A percentile compares a stretch with the other conserved stretches of the same genome.
Conservation (phyloP, 2,113 vertebrate genomes). For the Corythornis cristatus region DNA sequence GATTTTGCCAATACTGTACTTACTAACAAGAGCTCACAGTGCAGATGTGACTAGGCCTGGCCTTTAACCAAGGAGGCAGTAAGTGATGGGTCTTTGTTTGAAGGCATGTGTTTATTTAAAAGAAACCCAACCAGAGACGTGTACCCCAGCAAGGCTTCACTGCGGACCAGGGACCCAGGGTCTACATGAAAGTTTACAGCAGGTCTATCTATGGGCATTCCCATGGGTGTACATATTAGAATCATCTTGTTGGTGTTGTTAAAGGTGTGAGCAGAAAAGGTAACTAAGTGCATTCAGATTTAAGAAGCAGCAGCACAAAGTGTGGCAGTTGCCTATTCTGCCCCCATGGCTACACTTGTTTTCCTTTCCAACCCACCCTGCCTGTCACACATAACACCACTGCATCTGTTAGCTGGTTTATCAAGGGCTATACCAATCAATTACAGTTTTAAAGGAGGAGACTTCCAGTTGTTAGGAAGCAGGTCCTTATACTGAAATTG, state of each 20-base stretch:
- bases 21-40: background rate
- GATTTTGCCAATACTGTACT: background rate
- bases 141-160: background rate
- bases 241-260: slow-evolving; percentile 7
- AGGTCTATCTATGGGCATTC: background rate
- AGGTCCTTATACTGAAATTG: background rate
- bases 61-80: slow-evolving; percentile 59
- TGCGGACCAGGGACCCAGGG: background rate
- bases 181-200: slow-evolving; percentile 4
- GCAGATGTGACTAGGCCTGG: slow-evolving; percentile 30
- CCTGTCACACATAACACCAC: slow-evolving; percentile 61
- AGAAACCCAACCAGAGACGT: background rate
- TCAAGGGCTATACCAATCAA: slow-evolving; percentile 34
- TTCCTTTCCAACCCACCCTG: background rate
- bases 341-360: background rate
- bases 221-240: slow-evolving; percentile 2
- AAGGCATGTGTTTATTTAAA: background rate
- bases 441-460: background rate
- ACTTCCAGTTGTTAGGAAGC: background rate
- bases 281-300: slow-evolving; percentile 84
- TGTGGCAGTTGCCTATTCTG: slow-evolving; percentile 80
- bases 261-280: slow-evolving; percentile 40
- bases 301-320: slow-evolving; percentile 85
- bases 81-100: slow-evolving; percentile 53
- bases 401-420: slow-evolving; percentile 68